Base-by-base conservation (phyloP, 2,888 invertebrate genomes). In the Ophioninae sp. region DNA sequence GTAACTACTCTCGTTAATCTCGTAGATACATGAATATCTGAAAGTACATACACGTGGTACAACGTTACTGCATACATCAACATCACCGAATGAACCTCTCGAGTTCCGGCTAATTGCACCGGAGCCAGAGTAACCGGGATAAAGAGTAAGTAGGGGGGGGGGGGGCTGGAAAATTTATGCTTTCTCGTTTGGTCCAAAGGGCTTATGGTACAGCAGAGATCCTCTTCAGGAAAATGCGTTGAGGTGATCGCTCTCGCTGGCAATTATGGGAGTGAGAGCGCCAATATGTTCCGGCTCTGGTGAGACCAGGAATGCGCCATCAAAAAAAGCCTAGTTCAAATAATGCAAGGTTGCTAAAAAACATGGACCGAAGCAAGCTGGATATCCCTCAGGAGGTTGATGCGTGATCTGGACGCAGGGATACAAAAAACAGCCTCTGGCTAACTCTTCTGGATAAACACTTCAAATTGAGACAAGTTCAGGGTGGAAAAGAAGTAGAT, bases 91-190 rank as follows among this genome's bases (percentile, higher is more conserved):
- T 86, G 88, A 86, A 89, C 87, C 89, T 87, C 87, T 88, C 86
- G 86, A 88, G 87, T 89, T 87, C 87, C 87, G 85, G 81, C 89
- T 90, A 90, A 90, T 90, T 90, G 89, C 89, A 86, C 86, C 87
- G 65, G 62, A 64, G 57, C 78, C 30, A 77, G 73, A 69, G 50
- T 69, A 81, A 81, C 78, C 57, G 73, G 72, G 82, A 80, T 80
- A 77, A 74, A 73, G 77, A 77, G 73, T 64, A 88, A 88, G 86
- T 76, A 81, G 23, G 37, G 23, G 69, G 30, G 44, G 21, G 17
- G 77, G 82, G 61, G 73, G 57, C 77, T 81, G 86, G 87, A 85
- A 87, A 90, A 90, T 90, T 89, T 90, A 90, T 88, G 88, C 65
- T 87, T 82, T 83, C 88, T 87, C 85, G 87, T 87, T 88, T 73